A percentile compares a stretch with the other conserved stretches of the same genome.
These are phyloP conservation scores for Pterobdella sp. DNA, from an alignment of 2,888 invertebrate species.

Conservation along the genomic window DNA sequence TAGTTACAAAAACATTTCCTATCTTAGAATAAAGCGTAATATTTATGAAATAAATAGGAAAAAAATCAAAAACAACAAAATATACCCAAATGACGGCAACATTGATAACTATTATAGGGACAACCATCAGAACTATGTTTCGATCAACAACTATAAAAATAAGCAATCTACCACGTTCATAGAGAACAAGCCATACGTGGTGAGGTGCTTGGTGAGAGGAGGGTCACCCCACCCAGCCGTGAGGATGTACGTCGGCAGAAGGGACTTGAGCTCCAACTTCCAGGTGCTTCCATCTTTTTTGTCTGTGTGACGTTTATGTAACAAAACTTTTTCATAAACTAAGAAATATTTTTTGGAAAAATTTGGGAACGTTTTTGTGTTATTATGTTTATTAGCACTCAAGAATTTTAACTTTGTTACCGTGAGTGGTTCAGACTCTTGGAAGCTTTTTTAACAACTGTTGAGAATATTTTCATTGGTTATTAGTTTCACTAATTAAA, in stretches of 20 bases:
- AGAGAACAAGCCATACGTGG: constrained; percentile 26
- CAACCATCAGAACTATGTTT: background rate
- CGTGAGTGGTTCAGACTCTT: too few relatives aligned
- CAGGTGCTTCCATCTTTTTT: too few relatives aligned
- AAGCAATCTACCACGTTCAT: constrained; percentile 12
- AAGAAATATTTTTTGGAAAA: too few relatives aligned
- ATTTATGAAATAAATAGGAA: too few relatives aligned
- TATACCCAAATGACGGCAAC: background rate
- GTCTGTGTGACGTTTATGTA: too few relatives aligned
- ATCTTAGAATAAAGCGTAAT: too few relatives aligned
- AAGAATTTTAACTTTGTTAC: too few relatives aligned
- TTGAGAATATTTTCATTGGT: too few relatives aligned
- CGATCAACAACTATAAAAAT: background rate
- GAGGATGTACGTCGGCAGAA: constrained; percentile 24
- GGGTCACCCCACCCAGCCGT: constrained; percentile 30
- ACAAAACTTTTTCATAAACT: too few relatives aligned
- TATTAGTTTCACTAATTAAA: too few relatives aligned
- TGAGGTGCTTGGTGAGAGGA: constrained; percentile 30
- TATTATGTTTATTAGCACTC: background rate
- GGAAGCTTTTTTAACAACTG: too few relatives aligned
- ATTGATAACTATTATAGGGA: background rate
- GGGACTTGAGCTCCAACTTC: constrained; percentile 28
- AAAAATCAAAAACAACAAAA: too few relatives aligned
- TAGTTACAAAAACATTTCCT: background rate
- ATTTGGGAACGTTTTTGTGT: background rate